phyloP scores from a whole-genome alignment of 2,888 invertebrate genomes.

The Pilophorus perplexus region DNA sequence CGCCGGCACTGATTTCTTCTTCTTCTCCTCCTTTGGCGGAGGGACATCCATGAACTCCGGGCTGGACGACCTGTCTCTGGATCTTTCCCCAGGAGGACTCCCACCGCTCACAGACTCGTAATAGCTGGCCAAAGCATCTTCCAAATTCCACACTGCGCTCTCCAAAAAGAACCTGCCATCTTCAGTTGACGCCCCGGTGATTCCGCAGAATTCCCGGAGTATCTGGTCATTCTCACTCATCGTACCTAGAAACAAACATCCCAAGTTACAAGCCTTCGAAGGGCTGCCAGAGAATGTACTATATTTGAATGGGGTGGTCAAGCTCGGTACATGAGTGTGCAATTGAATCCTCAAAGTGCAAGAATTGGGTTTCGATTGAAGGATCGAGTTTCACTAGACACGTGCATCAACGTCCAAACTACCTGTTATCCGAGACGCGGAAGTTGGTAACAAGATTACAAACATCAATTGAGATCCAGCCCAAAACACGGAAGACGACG shows the following conservation, averaged over 20 bases:
- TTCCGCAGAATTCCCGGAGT: conserved; percentile 33
- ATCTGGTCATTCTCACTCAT: conserved; percentile 40
- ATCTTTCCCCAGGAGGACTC: conserved; percentile 27
- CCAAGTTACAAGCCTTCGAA: neutral
- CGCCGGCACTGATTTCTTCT: conserved; percentile 12
- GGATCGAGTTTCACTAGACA: too few relatives aligned
- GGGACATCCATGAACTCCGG: conserved; percentile 32
- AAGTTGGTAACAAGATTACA: too few relatives aligned
- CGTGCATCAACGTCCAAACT: too few relatives aligned
- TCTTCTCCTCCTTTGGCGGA: conserved; percentile 16
- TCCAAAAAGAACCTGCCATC: conserved; percentile 35
- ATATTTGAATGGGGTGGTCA: too few relatives aligned
- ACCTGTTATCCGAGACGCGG: too few relatives aligned
- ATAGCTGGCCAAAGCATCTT: conserved; percentile 36
- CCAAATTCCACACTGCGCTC: conserved; percentile 34
- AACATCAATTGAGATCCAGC: too few relatives aligned
- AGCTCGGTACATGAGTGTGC: neutral
- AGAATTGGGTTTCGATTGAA: too few relatives aligned
- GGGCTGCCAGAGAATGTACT: too few relatives aligned
- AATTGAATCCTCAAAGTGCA: neutral
- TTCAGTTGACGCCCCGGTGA: conserved; percentile 26
- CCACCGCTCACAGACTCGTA: conserved; percentile 39
- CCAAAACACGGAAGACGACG: too few relatives aligned
- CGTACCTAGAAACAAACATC: conserved; percentile 20
- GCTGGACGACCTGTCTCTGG: conserved; percentile 36